Base-by-base conservation (phyloP, 1,140 invertebrate genomes). In the Teleopsis dalmanni region DNA sequence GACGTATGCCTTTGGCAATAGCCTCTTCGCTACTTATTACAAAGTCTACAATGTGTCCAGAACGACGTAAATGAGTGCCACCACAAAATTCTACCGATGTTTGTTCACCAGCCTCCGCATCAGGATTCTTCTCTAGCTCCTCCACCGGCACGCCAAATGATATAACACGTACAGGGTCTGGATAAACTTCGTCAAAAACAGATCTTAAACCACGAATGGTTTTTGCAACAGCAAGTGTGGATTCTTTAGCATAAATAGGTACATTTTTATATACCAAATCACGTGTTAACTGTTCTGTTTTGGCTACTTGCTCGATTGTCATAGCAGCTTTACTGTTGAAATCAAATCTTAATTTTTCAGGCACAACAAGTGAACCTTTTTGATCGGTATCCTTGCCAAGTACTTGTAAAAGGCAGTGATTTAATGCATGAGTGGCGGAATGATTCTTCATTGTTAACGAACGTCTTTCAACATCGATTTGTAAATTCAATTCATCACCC, bases 21-120 rank as follows among this genome's bases (percentile, higher is more conserved):
- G 96, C 95, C 76, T 99, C 97, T 80, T 99, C 97, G 62, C 85
- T 90, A 3, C 91, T 80, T 62, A 99, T 98, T 1, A 97, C 85
- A 76, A 99, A 94, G 58, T 93, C 83, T 40, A 91, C 92, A 65
- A 97, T 88, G 65, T 99, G 92, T 1, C 87, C 84, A 22, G 90
- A 85, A 57, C 84, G 83, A 55, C 85, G 79, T 36, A 98, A 78
- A 80, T 99, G 95, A 6, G 96, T 99, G 61, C 97, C 97, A 52
- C 97, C 97, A 76, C 97, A 99, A 75, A 99, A 99, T 76, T 99
- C 97, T n/a, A 99, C 88, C 19, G 95, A 97, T 2, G 94, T 97
- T 40, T 84, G 72, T 37, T 80, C 78, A 5, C 86, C 95, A 35
- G 76, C 80, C 13, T 81, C 76, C 21, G 84, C 80, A 29, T 85